A percentile compares a stretch with the other conserved stretches of the same genome.
These are phyloP conservation scores for Rhea americana DNA, from an alignment of 2,113 vertebrate species.

Conservation along the genomic window DNA sequence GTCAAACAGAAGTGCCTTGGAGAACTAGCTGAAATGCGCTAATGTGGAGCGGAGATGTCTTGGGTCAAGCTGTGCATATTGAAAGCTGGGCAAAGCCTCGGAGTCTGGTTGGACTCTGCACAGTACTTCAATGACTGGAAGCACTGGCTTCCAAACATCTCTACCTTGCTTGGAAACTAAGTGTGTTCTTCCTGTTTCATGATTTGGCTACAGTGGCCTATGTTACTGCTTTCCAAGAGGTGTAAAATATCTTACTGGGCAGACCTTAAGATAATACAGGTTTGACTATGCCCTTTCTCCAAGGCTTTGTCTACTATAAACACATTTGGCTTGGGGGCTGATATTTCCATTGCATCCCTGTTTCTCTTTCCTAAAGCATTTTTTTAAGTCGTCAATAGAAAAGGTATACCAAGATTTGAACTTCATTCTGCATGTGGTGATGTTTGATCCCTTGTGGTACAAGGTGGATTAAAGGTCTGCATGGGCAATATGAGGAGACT, in stretches of 20 bases:
- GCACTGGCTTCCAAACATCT: neutral
- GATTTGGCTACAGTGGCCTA: neutral
- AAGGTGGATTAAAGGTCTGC: neutral
- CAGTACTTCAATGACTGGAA: neutral
- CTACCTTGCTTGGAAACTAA: neutral
- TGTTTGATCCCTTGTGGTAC: neutral
- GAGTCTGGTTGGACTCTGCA: neutral
- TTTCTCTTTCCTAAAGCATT: neutral
- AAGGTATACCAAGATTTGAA: neutral
- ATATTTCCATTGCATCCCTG: neutral
- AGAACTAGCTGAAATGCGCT: conserved; percentile 8
- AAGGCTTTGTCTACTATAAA: neutral
- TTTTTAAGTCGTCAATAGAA: neutral
- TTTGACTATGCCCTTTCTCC: neutral
- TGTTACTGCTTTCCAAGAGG: neutral
- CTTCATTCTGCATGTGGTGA: neutral
- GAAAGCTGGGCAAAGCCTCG: neutral
- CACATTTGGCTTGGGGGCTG: neutral
- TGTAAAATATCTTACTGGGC: neutral
- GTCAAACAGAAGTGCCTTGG: neutral
- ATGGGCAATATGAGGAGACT: neutral
- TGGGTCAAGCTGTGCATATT: neutral
- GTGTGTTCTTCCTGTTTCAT: neutral
- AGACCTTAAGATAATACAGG: neutral
- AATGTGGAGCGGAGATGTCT: neutral